These are phyloP conservation scores for Misgurnus anguillicaudatus DNA, from an alignment of 2,113 vertebrate species.

Conservation along the genomic window DNA sequence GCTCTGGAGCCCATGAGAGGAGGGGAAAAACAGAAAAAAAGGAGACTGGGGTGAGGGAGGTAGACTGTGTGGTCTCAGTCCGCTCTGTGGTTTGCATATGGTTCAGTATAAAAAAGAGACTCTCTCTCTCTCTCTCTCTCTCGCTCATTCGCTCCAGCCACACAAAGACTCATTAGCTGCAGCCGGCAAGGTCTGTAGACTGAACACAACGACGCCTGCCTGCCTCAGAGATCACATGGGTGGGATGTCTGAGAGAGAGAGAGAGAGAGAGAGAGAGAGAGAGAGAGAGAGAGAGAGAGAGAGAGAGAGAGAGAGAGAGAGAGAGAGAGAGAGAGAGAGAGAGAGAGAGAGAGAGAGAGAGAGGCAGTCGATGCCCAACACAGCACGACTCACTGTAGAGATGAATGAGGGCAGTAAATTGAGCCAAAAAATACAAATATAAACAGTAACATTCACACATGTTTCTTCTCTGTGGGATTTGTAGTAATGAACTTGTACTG, in stretches of 20 bases:
- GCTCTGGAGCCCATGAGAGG: slow-evolving; percentile 25
- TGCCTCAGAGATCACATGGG: slow-evolving; percentile 52
- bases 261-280: slow-evolving; percentile 53
- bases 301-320: slow-evolving; percentile 62
- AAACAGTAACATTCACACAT: slow-evolving; percentile 31
- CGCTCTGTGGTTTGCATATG: slow-evolving; percentile 88
- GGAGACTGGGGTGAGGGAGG: slow-evolving; percentile 28
- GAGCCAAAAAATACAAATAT: slow-evolving; percentile 39
- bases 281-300: slow-evolving; percentile 70
- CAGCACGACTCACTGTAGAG: slow-evolving; percentile 50
- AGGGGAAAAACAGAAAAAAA: not conserved
- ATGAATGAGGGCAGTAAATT: slow-evolving; percentile 48
- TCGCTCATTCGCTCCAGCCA: slow-evolving; percentile 60
- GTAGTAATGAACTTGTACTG: slow-evolving; percentile 26
- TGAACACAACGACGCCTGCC: slow-evolving; percentile 62
- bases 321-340: slow-evolving; percentile 36
- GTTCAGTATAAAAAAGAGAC: slow-evolving; percentile 84
- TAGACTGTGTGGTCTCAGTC: slow-evolving; percentile 76
- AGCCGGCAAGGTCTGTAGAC: slow-evolving; percentile 86
- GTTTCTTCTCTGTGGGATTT: slow-evolving; percentile 24
- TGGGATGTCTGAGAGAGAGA: slow-evolving; percentile 37
- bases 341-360: slow-evolving; percentile 40
- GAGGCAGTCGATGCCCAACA: slow-evolving; percentile 59
- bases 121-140: slow-evolving; percentile 46
- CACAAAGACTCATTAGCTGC: slow-evolving; percentile 99